Evolutionary conservation across 1,140 invertebrate species (phyloP).

Genomic region (Orussus abietinus): DNA sequence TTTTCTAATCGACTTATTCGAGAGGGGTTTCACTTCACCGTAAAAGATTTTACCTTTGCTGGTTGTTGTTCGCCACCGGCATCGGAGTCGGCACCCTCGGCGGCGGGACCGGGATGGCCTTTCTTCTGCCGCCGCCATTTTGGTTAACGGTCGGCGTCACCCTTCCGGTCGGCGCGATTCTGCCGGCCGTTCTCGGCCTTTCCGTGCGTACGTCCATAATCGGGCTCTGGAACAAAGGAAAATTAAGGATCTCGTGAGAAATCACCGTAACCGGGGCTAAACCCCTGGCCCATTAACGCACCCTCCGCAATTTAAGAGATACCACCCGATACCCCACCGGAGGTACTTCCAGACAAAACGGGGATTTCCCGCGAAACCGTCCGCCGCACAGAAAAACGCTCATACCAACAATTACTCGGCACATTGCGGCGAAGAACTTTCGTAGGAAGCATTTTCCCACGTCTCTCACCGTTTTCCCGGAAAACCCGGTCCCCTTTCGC

Average conservation of each 20-base stretch:
- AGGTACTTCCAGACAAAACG: neutral
- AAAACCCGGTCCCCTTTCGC: too few species aligned
- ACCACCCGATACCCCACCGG: neutral
- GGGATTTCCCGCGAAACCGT: slow-evolving; percentile 1
- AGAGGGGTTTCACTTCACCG: too few species aligned
- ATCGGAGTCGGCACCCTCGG: slow-evolving; percentile 50
- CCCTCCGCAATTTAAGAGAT: slow-evolving; percentile 2
- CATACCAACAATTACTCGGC: neutral
- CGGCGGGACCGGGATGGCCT: slow-evolving; percentile 49
- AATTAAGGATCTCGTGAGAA: slow-evolving; percentile 6
- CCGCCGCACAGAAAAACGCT: slow-evolving; percentile 1
- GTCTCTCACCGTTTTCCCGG: too few species aligned
- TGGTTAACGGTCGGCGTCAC: slow-evolving; percentile 44
- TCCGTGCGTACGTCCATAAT: slow-evolving; percentile 46
- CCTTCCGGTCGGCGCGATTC: slow-evolving; percentile 45
- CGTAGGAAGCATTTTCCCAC: slow-evolving; percentile 2
- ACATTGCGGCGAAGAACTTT: slow-evolving; percentile 1
- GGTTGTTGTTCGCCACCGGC: slow-evolving; percentile 45
- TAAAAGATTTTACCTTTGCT: slow-evolving; percentile 44
- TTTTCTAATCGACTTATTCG: too few species aligned
- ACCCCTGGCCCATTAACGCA: slow-evolving; percentile 22
- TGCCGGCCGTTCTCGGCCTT: slow-evolving; percentile 42
- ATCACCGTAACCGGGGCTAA: slow-evolving; percentile 17
- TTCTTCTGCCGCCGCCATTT: slow-evolving; percentile 40
- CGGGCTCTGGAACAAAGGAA: slow-evolving; percentile 31